Evolutionary conservation across 2,888 invertebrate species (phyloP).

Genomic region (Chymomyza procnemis): DNA sequence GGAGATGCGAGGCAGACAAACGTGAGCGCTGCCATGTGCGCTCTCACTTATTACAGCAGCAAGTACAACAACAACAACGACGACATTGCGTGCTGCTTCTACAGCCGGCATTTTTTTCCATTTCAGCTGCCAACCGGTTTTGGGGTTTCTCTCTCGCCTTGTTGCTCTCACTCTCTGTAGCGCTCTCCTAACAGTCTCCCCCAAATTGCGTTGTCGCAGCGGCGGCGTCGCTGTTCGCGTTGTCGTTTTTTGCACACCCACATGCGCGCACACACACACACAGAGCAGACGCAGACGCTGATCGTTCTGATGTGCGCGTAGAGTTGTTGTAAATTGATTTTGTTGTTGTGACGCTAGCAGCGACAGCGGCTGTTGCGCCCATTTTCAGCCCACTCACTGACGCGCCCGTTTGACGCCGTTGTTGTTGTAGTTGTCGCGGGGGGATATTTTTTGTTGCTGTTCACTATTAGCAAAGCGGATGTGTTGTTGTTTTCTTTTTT

Average conservation of each 20-base stretch:
- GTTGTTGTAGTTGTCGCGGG: constrained; percentile 40
- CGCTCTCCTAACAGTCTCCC: constrained; percentile 42
- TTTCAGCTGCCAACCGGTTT: constrained; percentile 65
- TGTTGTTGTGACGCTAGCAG: constrained; percentile 37
- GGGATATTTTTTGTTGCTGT: constrained; percentile 33
- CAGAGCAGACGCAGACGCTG: constrained; percentile 34
- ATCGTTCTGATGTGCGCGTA: constrained; percentile 63
- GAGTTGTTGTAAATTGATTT: constrained; percentile 67
- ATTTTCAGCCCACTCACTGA: constrained; percentile 75
- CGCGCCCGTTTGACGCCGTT: constrained; percentile 47
- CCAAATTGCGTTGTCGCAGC: constrained; percentile 59
- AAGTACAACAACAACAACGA: not conserved
- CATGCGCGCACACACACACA: constrained; percentile 37
- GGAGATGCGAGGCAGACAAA: constrained; percentile 5
- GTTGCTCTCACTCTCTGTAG: not conserved
- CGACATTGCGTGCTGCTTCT: constrained; percentile 13
- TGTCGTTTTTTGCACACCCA: constrained; percentile 60
- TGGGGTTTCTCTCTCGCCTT: constrained; percentile 13
- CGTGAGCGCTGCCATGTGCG: constrained; percentile 24
- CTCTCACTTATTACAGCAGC: constrained; percentile 27
- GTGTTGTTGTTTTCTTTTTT: constrained; percentile 34
- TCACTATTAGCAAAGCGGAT: constrained; percentile 70
- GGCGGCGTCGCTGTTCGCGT: constrained; percentile 19
- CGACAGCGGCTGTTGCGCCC: constrained; percentile 64
- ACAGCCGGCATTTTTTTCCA: constrained; percentile 64